phyloP scores from a whole-genome alignment of 2,113 vertebrate species.

The Aegithalos caudatus region DNA sequence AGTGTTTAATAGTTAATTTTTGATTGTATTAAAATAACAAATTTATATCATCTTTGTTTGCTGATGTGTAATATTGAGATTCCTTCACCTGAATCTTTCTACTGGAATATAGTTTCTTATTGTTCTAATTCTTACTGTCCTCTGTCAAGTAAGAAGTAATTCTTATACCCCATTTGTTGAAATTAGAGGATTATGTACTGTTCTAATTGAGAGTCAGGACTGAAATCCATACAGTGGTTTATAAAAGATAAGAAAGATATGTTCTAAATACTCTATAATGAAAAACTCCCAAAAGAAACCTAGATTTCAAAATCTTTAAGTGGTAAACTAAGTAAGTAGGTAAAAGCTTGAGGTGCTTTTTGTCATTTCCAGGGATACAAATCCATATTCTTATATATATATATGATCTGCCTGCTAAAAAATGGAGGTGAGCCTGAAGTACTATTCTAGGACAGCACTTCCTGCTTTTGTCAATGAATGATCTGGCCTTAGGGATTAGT shows the following conservation, averaged over 20 bases:
- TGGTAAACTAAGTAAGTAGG: not conserved
- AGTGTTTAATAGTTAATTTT: not conserved
- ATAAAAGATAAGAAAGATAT: not conserved
- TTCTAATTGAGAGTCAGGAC: not conserved
- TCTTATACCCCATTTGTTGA: not conserved
- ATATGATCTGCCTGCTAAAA: slow-evolving; percentile 11
- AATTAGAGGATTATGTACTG: not conserved
- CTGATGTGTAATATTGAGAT: not conserved
- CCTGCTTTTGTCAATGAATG: slow-evolving; percentile 17
- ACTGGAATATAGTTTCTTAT: not conserved
- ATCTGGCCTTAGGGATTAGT: slow-evolving; percentile 7
- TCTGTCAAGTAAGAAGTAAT: not conserved
- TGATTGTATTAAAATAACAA: not conserved
- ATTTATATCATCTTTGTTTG: not conserved
- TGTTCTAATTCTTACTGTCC: not conserved
- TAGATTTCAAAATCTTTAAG: not conserved
- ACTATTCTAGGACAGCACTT: slow-evolving; percentile 17
- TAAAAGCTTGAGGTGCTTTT: not conserved
- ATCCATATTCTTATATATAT: slow-evolving; percentile 8
- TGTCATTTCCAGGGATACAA: not conserved
- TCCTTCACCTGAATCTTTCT: not conserved
- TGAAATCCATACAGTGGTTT: not conserved
- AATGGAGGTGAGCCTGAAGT: not conserved
- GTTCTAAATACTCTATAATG: not conserved
- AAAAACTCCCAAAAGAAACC: not conserved